phyloP scores from a whole-genome alignment of 1,140 invertebrate species.

The Drosophila melanica region DNA sequence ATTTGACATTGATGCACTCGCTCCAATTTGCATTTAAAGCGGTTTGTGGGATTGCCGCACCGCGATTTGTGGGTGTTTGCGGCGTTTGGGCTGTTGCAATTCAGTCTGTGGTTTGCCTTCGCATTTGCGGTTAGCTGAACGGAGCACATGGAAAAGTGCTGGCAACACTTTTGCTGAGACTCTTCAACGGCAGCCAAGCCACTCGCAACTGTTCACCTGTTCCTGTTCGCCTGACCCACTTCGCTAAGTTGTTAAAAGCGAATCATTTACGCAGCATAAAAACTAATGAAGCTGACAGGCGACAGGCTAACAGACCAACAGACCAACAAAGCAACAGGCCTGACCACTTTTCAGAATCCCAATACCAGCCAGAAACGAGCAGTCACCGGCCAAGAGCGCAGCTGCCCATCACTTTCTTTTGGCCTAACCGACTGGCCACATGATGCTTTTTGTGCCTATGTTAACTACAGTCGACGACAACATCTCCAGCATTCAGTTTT shows the following conservation, averaged over 20 bases:
- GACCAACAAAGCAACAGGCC: slow-evolving; percentile 26
- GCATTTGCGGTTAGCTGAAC: slow-evolving; percentile 49
- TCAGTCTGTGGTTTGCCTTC: slow-evolving; percentile 44
- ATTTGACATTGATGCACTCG: slow-evolving; percentile 55
- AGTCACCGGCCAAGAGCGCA: slow-evolving; percentile 9
- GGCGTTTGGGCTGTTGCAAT: slow-evolving; percentile 18
- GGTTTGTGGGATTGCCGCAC: slow-evolving; percentile 44
- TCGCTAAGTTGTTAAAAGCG: slow-evolving; percentile 43
- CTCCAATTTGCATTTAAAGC: slow-evolving; percentile 57
- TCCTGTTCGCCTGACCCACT: slow-evolving; percentile 62
- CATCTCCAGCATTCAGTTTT: slow-evolving; percentile 31
- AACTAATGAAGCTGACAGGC: slow-evolving; percentile 59
- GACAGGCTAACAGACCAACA: slow-evolving; percentile 25
- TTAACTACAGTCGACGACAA: slow-evolving; percentile 4
- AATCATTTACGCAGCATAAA: slow-evolving; percentile 47
- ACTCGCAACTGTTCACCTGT: slow-evolving; percentile 35
- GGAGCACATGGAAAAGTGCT: slow-evolving; percentile 12
- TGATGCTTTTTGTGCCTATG: slow-evolving; percentile 15
- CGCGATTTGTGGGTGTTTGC: slow-evolving; percentile 35
- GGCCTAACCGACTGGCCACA: slow-evolving; percentile 18
- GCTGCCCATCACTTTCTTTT: slow-evolving; percentile 54
- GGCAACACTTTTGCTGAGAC: slow-evolving; percentile 10
- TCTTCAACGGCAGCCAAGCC: neutral
- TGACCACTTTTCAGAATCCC: slow-evolving; percentile 52
- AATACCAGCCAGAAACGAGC: slow-evolving; percentile 6